These are phyloP conservation scores for Drosophila ohnishii DNA, from an alignment of 1,140 invertebrate species.

Conservation along the genomic window DNA sequence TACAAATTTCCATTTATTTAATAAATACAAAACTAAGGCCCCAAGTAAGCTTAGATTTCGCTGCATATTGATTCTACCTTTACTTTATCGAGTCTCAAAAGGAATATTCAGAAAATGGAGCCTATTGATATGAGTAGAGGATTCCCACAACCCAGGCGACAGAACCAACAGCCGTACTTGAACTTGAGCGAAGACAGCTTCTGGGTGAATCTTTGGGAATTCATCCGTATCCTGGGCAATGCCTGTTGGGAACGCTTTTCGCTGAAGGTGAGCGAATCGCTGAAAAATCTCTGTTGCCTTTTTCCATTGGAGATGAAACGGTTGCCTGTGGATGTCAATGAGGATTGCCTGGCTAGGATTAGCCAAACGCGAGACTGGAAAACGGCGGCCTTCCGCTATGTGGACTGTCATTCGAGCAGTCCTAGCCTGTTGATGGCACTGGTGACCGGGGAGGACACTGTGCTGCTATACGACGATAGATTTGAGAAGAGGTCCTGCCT, in stretches of 20 bases:
- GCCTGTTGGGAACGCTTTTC: not conserved
- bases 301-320: not conserved
- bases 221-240: not conserved
- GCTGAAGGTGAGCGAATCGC: not conserved
- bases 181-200: not conserved
- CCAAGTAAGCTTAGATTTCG: no score
- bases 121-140: not conserved
- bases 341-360: not conserved
- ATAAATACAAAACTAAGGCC: not conserved
- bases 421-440: not conserved
- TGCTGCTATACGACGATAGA: conserved; percentile 9
- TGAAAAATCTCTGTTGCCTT: not conserved
- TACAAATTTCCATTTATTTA: not conserved
- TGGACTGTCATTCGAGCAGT: conserved; percentile 21
- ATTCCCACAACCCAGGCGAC: not conserved
- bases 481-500: not conserved
- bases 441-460: conserved; percentile 16
- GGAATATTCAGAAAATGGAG: not conserved
- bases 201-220: not conserved
- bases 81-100: not conserved
- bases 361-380: conserved; percentile 23
- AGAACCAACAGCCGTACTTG: no score
- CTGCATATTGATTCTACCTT: not conserved
- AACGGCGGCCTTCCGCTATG: not conserved
- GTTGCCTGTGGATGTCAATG: not conserved